A percentile compares a stretch with the other conserved stretches of the same genome.
phyloP scores from a whole-genome alignment of 2,797 vertebrate genomes.

The Pampus argenteus region DNA sequence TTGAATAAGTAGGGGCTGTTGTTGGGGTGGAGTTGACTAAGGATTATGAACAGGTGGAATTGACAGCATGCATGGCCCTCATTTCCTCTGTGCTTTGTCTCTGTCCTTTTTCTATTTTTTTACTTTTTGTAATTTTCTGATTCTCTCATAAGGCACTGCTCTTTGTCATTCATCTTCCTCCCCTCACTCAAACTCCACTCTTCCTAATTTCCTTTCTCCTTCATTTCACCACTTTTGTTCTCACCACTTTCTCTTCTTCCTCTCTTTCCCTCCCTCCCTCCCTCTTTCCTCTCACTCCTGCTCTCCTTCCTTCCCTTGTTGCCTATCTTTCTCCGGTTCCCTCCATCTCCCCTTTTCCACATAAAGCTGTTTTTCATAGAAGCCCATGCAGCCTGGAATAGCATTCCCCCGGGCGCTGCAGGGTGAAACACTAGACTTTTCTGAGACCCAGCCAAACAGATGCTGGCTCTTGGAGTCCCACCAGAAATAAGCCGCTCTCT shows the following conservation, averaged over 20 bases:
- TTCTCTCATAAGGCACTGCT: constrained; percentile 27
- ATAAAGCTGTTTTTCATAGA: constrained; percentile 91
- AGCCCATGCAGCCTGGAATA: constrained; percentile 86
- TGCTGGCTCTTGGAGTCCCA: constrained; percentile 85
- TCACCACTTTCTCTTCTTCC: constrained; percentile 24
- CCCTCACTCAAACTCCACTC: constrained; percentile 20
- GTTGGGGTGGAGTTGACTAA: constrained; percentile 30
- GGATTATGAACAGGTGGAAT: constrained; percentile 61
- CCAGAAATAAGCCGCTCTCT: constrained; percentile 82
- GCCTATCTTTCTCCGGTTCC: constrained; percentile 77
- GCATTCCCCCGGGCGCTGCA: constrained; percentile 85
- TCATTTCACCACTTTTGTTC: constrained; percentile 31
- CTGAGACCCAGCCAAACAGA: constrained; percentile 87
- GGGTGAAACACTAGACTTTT: constrained; percentile 88
- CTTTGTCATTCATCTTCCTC: constrained; percentile 44
- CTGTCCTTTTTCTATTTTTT: constrained; percentile 17
- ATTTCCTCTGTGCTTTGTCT: constrained; percentile 30
- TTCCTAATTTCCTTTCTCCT: constrained; percentile 28
- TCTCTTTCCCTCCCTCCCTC: constrained; percentile 17
- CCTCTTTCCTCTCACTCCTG: constrained; percentile 54
- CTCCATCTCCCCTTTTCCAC: constrained; percentile 86
- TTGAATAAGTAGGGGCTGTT: constrained; percentile 37
- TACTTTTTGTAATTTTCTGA: constrained; percentile 26
- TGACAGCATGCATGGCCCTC: constrained; percentile 27
- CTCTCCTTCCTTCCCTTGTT: constrained; percentile 78